These are phyloP conservation scores for Drosophila atripex DNA, from an alignment of 2,888 invertebrate species.

Conservation along the genomic window DNA sequence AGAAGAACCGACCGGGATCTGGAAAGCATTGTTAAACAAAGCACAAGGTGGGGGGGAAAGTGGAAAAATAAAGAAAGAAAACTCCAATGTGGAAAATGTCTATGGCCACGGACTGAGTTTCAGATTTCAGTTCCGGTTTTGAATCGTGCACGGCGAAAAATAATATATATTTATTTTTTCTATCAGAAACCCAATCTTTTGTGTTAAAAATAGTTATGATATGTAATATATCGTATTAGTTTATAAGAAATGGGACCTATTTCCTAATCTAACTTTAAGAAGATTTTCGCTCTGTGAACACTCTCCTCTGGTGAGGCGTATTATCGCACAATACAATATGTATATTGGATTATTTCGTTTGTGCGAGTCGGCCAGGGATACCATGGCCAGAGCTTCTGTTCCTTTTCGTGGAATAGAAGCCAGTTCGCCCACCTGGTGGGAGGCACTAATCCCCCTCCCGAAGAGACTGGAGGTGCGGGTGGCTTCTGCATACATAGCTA, in stretches of 20 bases:
- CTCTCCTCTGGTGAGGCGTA: slow-evolving; percentile 37
- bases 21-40: slow-evolving; percentile 44
- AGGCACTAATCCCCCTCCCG: slow-evolving; percentile 26
- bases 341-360: slow-evolving; percentile 79
- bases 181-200: not conserved
- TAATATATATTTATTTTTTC: not conserved
- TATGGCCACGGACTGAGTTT: slow-evolving; percentile 26
- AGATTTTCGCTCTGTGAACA: slow-evolving; percentile 1
- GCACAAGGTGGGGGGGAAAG: slow-evolving; percentile 25
- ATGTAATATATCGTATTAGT: not conserved
- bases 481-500: slow-evolving; percentile 8
- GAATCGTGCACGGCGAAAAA: not conserved
- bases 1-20: slow-evolving; percentile 33
- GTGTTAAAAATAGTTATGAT: not conserved
- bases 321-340: slow-evolving; percentile 79
- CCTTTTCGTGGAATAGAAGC: slow-evolving; percentile 6
- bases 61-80: slow-evolving; percentile 27
- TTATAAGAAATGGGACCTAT: not conserved
- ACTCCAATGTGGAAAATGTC: slow-evolving; percentile 16
- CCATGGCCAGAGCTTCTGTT: slow-evolving; percentile 7
- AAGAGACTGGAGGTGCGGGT: not conserved
- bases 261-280: not conserved
- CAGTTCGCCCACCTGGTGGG: slow-evolving; percentile 10
- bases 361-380: slow-evolving; percentile 44
- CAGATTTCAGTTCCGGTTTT: slow-evolving; percentile 13